phyloP scores from a whole-genome alignment of 2,113 vertebrate species.

The Ameiurus melas region DNA sequence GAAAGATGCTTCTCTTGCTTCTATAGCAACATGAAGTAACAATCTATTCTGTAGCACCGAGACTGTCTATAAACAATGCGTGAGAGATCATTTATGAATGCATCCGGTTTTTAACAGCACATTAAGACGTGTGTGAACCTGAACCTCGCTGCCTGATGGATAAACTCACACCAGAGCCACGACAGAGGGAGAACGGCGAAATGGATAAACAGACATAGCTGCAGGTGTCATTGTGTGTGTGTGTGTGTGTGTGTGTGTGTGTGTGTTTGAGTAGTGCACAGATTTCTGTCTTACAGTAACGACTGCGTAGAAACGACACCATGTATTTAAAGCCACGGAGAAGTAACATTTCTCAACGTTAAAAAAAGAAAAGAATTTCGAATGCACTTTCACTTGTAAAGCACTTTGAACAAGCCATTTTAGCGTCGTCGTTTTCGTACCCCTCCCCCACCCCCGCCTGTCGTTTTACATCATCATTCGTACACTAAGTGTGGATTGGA shows the following conservation, averaged over 20 bases:
- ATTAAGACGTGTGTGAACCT: background rate
- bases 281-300: background rate
- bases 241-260: background rate
- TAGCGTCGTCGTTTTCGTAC: background rate
- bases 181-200: background rate
- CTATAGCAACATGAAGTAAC: slow-evolving; percentile 44
- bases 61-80: background rate
- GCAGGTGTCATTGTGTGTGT: background rate
- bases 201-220: background rate
- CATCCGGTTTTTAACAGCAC: background rate
- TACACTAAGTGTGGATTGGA: background rate
- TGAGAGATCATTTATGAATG: slow-evolving; percentile 2
- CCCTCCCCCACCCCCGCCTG: too few species aligned
- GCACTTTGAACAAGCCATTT: background rate
- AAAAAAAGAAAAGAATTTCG: background rate
- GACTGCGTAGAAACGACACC: background rate
- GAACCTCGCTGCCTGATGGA: background rate
- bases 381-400: background rate
- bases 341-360: background rate
- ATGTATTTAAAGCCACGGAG: background rate
- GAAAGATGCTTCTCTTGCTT: slow-evolving; percentile 53
- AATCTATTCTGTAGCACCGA: background rate
- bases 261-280: background rate
- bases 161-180: background rate
- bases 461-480: background rate